phyloP scores from a whole-genome alignment of 2,113 vertebrate species.

The Ctenodactylus gundi region DNA sequence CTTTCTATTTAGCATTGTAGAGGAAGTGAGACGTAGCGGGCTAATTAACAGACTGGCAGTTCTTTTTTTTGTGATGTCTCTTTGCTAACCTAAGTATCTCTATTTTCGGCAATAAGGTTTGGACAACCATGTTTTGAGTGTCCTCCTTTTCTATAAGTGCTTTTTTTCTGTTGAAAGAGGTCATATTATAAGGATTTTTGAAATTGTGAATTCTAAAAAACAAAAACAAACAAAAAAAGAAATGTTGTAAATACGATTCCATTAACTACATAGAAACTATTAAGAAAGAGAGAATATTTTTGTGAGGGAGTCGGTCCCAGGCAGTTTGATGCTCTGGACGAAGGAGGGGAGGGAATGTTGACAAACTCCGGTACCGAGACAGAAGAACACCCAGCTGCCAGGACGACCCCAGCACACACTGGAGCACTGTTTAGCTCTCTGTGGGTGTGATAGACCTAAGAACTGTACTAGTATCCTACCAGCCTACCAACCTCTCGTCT shows the following conservation, averaged over 20 bases:
- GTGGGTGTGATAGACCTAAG: constrained; percentile 87
- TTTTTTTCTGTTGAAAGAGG: constrained; percentile 96
- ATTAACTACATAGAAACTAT: constrained; percentile 97
- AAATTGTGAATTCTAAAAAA: constrained; percentile 94
- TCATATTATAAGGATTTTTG: constrained; percentile 92
- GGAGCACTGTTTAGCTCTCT: constrained; percentile 83
- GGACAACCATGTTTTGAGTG: constrained; percentile 94
- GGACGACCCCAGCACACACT: constrained; percentile 81
- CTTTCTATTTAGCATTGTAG: constrained; percentile 77
- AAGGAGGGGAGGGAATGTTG: constrained; percentile 76
- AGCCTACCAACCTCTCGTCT: constrained; percentile 89
- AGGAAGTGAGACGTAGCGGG: constrained; percentile 82
- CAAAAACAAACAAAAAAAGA: constrained; percentile 85
- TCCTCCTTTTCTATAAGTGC: constrained; percentile 98
- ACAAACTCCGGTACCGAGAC: constrained; percentile 64
- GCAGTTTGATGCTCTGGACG: constrained; percentile 87
- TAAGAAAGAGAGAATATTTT: constrained; percentile 96
- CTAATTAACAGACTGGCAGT: constrained; percentile 88
- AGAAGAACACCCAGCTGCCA: constrained; percentile 79
- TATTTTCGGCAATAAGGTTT: constrained; percentile 99
- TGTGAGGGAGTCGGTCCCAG: constrained; percentile 93
- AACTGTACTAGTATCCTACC: constrained; percentile 90
- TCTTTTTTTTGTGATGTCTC: constrained; percentile 88
- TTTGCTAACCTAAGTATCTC: constrained; percentile 95
- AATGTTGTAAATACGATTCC: constrained; percentile 98